Conservation (phyloP, 2,888 invertebrate genomes). For the Meandrusa payeni region DNA sequence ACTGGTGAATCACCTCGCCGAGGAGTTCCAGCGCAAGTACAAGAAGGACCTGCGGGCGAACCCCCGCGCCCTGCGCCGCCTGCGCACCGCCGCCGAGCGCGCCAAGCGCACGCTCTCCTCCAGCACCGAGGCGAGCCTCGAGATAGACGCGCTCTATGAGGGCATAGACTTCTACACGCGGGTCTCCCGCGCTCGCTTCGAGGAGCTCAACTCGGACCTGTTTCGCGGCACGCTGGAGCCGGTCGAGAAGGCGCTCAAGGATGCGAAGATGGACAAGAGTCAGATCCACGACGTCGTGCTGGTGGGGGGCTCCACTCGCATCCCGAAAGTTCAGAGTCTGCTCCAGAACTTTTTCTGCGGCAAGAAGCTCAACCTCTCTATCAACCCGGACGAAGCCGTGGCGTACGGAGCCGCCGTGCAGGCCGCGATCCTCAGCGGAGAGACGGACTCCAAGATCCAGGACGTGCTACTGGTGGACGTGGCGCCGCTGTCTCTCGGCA, state of each 20-base stretch:
- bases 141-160: slow-evolving; percentile 85
- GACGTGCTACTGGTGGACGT: slow-evolving; percentile 79
- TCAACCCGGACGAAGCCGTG: not conserved
- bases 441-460: slow-evolving; percentile 85
- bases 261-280: slow-evolving; percentile 86
- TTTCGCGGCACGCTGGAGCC: slow-evolving; percentile 82
- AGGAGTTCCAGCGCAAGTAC: too few species aligned
- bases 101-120: slow-evolving; percentile 86
- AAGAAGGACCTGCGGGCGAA: slow-evolving; percentile 46
- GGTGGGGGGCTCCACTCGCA: slow-evolving; percentile 88
- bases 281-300: slow-evolving; percentile 86
- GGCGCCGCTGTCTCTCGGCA: slow-evolving; percentile 61
- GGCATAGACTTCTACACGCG: slow-evolving; percentile 83
- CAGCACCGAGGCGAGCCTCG: slow-evolving; percentile 84
- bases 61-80: slow-evolving; percentile 81
- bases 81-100: slow-evolving; percentile 85
- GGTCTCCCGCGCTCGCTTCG: slow-evolving; percentile 84
- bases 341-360: slow-evolving; percentile 85
- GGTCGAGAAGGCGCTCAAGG: slow-evolving; percentile 67
- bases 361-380: slow-evolving; percentile 77
- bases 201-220: slow-evolving; percentile 84
- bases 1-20: slow-evolving; percentile 59
- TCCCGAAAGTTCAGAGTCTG: slow-evolving; percentile 86
- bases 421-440: slow-evolving; percentile 29
- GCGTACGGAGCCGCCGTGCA: too few species aligned